Evolutionary conservation across 2,888 invertebrate species (phyloP).

Genomic region (Mechanitis messenoides): DNA sequence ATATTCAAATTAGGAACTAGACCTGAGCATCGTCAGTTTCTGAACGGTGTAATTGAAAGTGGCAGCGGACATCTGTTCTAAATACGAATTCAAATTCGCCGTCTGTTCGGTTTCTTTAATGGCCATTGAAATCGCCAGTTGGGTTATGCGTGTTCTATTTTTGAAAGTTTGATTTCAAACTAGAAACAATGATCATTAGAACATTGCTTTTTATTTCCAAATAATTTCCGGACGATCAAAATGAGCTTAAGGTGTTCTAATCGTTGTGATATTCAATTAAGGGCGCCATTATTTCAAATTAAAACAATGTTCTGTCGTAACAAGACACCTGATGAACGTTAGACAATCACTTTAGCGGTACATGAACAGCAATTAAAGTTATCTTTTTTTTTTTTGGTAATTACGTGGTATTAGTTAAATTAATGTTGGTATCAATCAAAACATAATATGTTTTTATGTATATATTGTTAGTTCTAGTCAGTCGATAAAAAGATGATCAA

Average conservation of each 20-base stretch:
- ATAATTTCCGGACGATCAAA: constrained; percentile 14
- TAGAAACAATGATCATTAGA: constrained; percentile 11
- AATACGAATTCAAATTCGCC: constrained; percentile 51
- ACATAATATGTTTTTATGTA: constrained; percentile 15
- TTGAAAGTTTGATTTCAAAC: constrained; percentile 26
- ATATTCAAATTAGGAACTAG: constrained; percentile 53
- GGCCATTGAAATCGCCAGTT: constrained; percentile 70
- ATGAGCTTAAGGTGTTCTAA: constrained; percentile 25
- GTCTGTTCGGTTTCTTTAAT: constrained; percentile 59
- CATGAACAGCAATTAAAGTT: constrained; percentile 49
- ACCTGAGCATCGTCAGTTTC: constrained; percentile 44
- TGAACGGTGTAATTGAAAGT: constrained; percentile 52
- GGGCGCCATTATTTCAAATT: constrained; percentile 37
- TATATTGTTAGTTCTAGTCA: not conserved
- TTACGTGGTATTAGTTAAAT: constrained; percentile 31
- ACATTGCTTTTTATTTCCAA: constrained; percentile 4
- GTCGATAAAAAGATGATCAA: not conserved
- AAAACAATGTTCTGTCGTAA: constrained; percentile 37
- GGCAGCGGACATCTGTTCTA: constrained; percentile 52
- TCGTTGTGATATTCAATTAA: constrained; percentile 38
- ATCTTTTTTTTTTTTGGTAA: constrained; percentile 52
- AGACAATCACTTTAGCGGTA: constrained; percentile 47
- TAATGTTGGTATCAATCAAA: constrained; percentile 40
- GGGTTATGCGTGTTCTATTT: constrained; percentile 56
- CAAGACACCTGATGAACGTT: constrained; percentile 50